Evolutionary conservation across 2,797 vertebrate genomes (phyloP), one percentile per base, ranked within the genome.

Genomic region (Rhyacichthys aspro): DNA sequence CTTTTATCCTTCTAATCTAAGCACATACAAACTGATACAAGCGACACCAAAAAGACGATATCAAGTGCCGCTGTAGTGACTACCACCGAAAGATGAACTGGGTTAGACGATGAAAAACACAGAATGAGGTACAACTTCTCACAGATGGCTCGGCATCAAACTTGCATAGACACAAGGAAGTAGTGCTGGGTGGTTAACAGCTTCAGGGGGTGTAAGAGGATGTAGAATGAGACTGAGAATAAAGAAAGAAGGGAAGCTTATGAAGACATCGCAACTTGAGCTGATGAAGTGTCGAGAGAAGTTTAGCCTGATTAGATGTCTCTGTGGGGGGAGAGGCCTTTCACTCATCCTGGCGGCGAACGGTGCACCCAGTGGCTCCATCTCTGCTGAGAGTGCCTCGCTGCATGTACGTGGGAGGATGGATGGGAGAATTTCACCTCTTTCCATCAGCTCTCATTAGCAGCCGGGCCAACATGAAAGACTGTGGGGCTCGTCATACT

Each of bases 391-490:
- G 46, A 56, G 43, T 37, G 63, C 72, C 74, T 80, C 55, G 65
- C 64, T 59, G 62, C 43, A 60, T 45, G 76, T 55, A 66, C 64
- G 72, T 69, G 72, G 72, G 81, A 72, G 67, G 77, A 76, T 64
- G 54, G 80, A 70, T 67, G 80, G 70, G 55, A 72, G 81, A 67
- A 46, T 75, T 78, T 83, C 81, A 78, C 79, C 82, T 82, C 84
- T 67, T 84, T 83, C 85, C 55, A 85, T 88, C 85, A 86, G 65
- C 67, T 84, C 85, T 86, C 80, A 86, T 89, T 87, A 87, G 63
- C 79, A 82, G 72, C 59, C 19, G n/a, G 78, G 78, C 76, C 69
- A 59, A 89, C 84, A 85, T 88, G 74, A 88, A 88, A 84, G 86
- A 67, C 73, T 46, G 55, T 3, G 16, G 42, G 23, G 73, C 72